Evolutionary conservation across 2,113 vertebrate species (phyloP).

Genomic region (Pampusana beccarii): DNA sequence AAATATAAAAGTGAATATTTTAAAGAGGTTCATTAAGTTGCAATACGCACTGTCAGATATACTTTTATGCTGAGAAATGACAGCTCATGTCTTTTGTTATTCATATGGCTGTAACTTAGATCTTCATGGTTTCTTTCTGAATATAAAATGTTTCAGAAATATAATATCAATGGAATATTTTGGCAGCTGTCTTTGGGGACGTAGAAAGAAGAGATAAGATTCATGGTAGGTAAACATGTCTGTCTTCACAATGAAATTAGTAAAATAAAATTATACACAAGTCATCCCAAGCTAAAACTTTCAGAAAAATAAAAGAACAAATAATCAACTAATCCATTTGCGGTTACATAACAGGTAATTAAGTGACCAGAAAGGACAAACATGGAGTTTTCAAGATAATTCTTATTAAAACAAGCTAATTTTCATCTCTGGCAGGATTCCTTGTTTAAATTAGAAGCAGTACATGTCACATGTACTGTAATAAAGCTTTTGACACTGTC

Average conservation of each 20-base stretch:
- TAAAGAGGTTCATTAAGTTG: not conserved
- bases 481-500: not conserved
- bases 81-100: not conserved
- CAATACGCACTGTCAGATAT: not conserved
- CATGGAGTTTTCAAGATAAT: not conserved
- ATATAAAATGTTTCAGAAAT: not conserved
- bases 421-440: not conserved
- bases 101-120: not conserved
- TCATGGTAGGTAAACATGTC: not conserved
- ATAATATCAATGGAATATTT: not conserved
- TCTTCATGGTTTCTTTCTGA: not conserved
- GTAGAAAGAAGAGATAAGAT: not conserved
- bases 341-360: not conserved
- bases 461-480: not conserved
- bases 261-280: rapidly evolving
- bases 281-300: not conserved
- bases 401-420: not conserved
- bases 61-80: not conserved
- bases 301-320: not conserved
- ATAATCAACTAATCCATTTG: not conserved
- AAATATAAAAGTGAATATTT: not conserved
- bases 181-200: not conserved
- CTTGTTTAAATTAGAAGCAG: not conserved
- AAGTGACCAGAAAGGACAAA: not conserved
- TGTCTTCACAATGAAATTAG: not conserved